Conservation (phyloP, 2,888 invertebrate species). For the Macrosoma leucophasiata region DNA sequence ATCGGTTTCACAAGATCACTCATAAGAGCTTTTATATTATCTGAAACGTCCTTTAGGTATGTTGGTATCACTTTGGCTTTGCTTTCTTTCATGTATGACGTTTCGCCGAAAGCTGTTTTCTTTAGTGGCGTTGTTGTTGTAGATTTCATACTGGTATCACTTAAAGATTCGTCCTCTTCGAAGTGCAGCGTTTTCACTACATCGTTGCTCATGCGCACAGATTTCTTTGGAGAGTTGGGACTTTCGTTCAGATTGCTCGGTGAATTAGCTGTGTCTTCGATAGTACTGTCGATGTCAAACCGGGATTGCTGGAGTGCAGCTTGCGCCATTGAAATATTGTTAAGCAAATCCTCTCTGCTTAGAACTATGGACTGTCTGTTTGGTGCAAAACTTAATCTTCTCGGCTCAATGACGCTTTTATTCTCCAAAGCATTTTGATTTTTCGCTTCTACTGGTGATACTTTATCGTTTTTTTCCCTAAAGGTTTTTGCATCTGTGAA, state of each 20-base stretch:
- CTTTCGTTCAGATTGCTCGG: conserved; percentile 21
- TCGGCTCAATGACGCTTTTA: conserved; percentile 27
- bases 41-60: conserved; percentile 45
- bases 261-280: conserved; percentile 31
- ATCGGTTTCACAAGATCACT: conserved; percentile 56
- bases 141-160: conserved; percentile 29
- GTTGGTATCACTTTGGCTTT: conserved; percentile 53
- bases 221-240: conserved; percentile 22
- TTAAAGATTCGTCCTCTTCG: conserved; percentile 45
- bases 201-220: conserved; percentile 38
- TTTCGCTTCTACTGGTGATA: conserved; percentile 10
- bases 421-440: conserved; percentile 24
- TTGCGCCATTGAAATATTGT: conserved; percentile 52
- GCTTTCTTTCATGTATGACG: conserved; percentile 36
- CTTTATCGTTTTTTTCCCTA: conserved; percentile 19
- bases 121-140: conserved; percentile 40
- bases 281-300: conserved; percentile 34
- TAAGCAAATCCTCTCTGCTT: conserved; percentile 46
- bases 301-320: conserved; percentile 42
- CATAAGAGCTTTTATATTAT: conserved; percentile 55
- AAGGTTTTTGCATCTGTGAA: conserved; percentile 38
- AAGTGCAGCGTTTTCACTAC: conserved; percentile 58
- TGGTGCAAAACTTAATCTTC: conserved; percentile 33
- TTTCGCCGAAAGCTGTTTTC: conserved; percentile 48
- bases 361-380: conserved; percentile 41